Evolutionary conservation across 53 echinoderm and acorn worm species (phyloP), one percentile per base, ranked within the genome.

Genomic region (Astropecten irregularis): DNA sequence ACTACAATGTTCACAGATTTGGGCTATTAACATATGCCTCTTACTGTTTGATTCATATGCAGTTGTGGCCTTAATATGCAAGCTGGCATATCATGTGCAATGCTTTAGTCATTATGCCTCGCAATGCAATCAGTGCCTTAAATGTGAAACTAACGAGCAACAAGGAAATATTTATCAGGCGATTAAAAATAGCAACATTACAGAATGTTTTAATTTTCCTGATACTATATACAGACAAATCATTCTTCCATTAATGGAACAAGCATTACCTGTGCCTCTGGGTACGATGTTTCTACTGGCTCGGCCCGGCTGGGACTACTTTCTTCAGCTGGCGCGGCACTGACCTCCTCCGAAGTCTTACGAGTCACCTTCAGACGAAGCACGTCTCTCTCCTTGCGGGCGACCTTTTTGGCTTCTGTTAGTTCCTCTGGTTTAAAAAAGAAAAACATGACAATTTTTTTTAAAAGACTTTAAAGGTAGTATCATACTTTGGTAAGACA

Each of bases 371-470:
- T 85, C 36, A 85, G 46, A 15, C 16, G 42, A 18, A 85, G 44
- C n/a, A 85, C 63, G 36, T 58, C 71, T 15, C 20, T 36, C 27
- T 85, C 71, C 46, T 85, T 66, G 11, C 27, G 40, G 59, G 73
- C 85, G 42, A 84, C 44, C 19, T 77, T 68, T 47, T 76, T 84
- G 18, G 89, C 89, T 40, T 76, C 77, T 1, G 31, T 56, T 27
- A 84, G 68, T 39, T 89, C 89, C 66, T 68, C 89, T 89, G 51
- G 9, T 36, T 22, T 15, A 44, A 0, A 3, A 77, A 89, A 11
- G 25, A n/a, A n/a, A n/a, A n/a, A n/a, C n/a, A n/a, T n/a, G n/a
- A n/a, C n/a, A n/a, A n/a, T n/a, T n/a, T n/a, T n/a, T n/a, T n/a
- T n/a, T n/a, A n/a, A n/a, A n/a, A n/a, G n/a, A n/a, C n/a, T n/a